Percentiles rank a stretch among this genome's conserved stretches.
Conservation (phyloP, 2,888 invertebrate species). For the Drosophila helvetica region DNA sequence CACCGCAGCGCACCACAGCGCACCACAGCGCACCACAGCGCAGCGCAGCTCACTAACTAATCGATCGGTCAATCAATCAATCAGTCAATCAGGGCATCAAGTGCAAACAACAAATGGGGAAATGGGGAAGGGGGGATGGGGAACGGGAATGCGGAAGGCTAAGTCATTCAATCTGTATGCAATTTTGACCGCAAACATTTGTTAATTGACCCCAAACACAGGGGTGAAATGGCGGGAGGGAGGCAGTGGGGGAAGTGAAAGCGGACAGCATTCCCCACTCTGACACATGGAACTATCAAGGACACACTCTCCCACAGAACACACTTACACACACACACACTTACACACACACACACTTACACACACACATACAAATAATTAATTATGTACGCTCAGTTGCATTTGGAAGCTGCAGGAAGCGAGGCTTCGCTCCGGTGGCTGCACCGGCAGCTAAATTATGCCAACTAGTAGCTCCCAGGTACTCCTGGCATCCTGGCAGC, state of each 20-base stretch:
- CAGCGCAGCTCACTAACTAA: no score
- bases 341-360: constrained; percentile 29
- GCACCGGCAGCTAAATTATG: constrained; percentile 61
- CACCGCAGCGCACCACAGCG: no score
- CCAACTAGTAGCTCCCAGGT: constrained; percentile 40
- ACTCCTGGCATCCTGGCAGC: constrained; percentile 4
- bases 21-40: no score
- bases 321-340: constrained; percentile 6
- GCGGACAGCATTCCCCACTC: constrained; percentile 1
- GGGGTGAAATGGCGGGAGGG: not conserved
- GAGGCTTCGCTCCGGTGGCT: constrained; percentile 56
- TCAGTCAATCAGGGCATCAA: constrained; percentile 57
- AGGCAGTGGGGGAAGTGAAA: constrained; percentile 10
- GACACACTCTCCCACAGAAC: constrained; percentile 31
- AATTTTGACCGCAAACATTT: constrained; percentile 73
- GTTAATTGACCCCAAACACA: constrained; percentile 65
- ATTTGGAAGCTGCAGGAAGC: constrained; percentile 59
- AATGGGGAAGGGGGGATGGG: not conserved
- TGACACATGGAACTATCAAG: constrained; percentile 20
- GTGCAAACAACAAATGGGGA: constrained; percentile 40
- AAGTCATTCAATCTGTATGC: constrained; percentile 74
- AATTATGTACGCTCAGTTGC: constrained; percentile 72
- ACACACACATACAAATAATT: constrained; percentile 55
- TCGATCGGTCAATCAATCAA: constrained; percentile 43
- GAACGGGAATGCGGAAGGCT: constrained; percentile 13